Evolutionary conservation across 2,113 vertebrate species (phyloP).

Genomic region (Crocuta crocuta): DNA sequence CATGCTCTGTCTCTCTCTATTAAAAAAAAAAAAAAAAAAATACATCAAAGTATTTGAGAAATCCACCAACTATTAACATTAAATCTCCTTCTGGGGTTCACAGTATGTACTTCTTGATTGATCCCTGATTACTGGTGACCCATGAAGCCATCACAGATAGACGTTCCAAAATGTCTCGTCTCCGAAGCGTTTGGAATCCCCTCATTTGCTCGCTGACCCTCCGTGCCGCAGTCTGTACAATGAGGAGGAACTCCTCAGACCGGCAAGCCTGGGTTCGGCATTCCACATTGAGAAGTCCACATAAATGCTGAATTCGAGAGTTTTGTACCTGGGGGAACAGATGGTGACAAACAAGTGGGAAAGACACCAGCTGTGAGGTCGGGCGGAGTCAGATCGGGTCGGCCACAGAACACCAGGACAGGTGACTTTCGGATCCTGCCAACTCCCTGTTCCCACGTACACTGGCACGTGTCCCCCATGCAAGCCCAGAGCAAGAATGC

Average conservation of each 20-base stretch:
- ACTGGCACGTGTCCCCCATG: not conserved
- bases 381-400: not conserved
- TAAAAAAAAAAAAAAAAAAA: not conserved
- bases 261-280: accelerated
- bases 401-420: not conserved
- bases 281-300: too few relatives aligned
- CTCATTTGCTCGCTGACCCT: not conserved
- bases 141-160: not conserved
- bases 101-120: not conserved
- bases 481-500: not conserved
- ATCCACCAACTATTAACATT: not conserved
- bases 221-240: not conserved
- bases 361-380: not conserved
- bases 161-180: not conserved
- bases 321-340: not conserved
- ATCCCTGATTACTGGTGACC: not conserved
- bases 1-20: too few relatives aligned
- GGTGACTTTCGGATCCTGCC: not conserved
- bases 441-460: not conserved
- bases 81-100: not conserved
- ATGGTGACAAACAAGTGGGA: too few relatives aligned
- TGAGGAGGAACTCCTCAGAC: not conserved
- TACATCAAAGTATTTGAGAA: not conserved
- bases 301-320: not conserved
- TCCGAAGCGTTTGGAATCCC: not conserved